phyloP scores from a whole-genome alignment of 2,797 vertebrate genomes.

The Anniella stebbinsi region DNA sequence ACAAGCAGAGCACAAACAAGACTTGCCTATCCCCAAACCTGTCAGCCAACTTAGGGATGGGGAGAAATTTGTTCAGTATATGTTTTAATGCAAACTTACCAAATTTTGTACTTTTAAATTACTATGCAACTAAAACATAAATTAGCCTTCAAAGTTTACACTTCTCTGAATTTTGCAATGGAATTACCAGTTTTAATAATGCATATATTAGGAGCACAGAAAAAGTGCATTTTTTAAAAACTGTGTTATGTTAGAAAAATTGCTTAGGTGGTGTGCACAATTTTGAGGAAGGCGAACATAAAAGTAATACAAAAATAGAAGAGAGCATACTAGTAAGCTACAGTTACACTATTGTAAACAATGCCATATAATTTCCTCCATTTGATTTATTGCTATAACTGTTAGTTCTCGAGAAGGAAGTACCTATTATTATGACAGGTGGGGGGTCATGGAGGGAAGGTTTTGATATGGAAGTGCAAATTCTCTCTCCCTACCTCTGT shows the following conservation, averaged over 20 bases:
- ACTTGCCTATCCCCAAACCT: too few species aligned
- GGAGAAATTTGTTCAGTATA: too few species aligned
- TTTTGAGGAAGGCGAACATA: not conserved
- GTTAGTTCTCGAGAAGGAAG: not conserved
- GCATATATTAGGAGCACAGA: not conserved
- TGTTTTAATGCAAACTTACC: too few species aligned
- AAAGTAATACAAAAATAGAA: not conserved
- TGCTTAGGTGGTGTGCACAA: not conserved
- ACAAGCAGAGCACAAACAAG: too few species aligned
- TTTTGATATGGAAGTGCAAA: not conserved
- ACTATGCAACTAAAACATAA: too few species aligned
- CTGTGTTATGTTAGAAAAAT: not conserved
- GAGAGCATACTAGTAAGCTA: not conserved
- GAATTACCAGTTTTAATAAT: too few species aligned
- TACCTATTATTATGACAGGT: not conserved
- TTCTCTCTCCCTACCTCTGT: not conserved
- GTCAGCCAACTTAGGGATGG: not conserved
- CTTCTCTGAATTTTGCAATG: too few species aligned
- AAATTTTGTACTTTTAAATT: too few species aligned
- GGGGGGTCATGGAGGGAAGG: not conserved
- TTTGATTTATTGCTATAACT: not conserved
- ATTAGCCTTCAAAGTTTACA: too few species aligned
- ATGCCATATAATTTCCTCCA: not conserved
- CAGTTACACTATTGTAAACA: not conserved
- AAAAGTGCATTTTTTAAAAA: too few species aligned